Conservation (phyloP, 1,140 invertebrate genomes). For the Bombus affinis region DNA sequence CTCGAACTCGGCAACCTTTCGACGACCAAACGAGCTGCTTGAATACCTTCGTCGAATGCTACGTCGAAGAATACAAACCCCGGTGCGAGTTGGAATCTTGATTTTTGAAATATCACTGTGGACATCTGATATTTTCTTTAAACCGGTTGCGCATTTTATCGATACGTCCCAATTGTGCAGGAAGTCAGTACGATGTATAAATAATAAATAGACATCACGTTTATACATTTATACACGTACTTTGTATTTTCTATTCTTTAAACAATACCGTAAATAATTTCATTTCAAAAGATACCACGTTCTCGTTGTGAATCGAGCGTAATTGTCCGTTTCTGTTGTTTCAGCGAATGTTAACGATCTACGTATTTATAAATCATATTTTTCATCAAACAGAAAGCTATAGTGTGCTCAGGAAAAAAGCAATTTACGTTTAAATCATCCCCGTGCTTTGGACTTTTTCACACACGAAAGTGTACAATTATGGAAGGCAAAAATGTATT, state of each 20-base stretch:
- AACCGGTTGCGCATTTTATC: too few species aligned
- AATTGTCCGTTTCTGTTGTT: too few species aligned
- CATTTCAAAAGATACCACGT: background rate
- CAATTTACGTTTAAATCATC: background rate
- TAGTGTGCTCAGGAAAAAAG: background rate
- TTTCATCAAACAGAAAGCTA: background rate
- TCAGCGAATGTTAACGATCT: background rate
- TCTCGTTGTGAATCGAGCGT: too few species aligned
- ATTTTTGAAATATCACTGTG: background rate
- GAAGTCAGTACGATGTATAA: too few species aligned
- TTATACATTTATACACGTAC: too few species aligned
- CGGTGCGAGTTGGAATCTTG: background rate
- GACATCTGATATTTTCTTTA: background rate
- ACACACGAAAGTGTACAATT: background rate
- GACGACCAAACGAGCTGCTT: slow-evolving; percentile 49
- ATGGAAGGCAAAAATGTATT: slow-evolving; percentile 9
- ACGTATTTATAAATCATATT: background rate
- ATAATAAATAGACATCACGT: too few species aligned
- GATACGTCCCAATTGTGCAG: too few species aligned
- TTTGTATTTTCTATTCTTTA: background rate
- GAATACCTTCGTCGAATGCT: slow-evolving; percentile 23
- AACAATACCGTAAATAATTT: background rate
- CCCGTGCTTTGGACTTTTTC: background rate
- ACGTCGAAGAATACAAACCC: slow-evolving; percentile 3
- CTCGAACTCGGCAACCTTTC: slow-evolving; percentile 42